Percentiles rank a stretch among this genome's conserved stretches.
phyloP scores from a whole-genome alignment of 2,113 vertebrate species.

The Stomatorhinus ivindoensis region DNA sequence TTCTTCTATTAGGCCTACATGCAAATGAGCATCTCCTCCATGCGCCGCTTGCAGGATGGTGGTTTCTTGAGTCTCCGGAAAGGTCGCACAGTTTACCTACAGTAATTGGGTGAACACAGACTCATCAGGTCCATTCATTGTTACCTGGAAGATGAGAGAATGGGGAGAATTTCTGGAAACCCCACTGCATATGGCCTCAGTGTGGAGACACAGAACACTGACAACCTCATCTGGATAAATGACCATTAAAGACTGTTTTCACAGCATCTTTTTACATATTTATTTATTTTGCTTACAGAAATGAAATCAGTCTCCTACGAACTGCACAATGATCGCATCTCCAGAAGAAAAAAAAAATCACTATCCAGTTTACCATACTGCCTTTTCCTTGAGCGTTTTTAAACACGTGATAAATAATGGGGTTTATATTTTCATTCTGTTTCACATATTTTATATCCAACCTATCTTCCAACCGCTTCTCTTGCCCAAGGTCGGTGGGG shows the following conservation, averaged over 20 bases:
- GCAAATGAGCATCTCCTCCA: neutral
- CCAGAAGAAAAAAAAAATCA: neutral
- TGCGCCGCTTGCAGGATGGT: neutral
- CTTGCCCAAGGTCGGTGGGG: neutral
- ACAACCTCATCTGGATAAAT: neutral
- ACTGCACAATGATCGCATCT: neutral
- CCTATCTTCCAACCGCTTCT: neutral
- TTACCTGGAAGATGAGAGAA: neutral
- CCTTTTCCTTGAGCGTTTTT: neutral
- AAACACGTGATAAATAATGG: neutral
- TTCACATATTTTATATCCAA: neutral
- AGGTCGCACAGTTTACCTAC: neutral
- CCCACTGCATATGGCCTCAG: neutral
- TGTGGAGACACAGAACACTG: neutral
- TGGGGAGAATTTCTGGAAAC: neutral
- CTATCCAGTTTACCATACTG: neutral
- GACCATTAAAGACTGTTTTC: neutral
- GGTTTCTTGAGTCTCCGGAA: neutral
- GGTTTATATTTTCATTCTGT: neutral
- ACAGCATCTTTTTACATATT: neutral
- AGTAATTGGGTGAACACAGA: neutral
- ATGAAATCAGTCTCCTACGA: neutral
- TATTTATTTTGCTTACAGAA: neutral
- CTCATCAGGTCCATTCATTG: neutral
- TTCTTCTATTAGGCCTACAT: neutral